Percentiles rank a stretch among this genome's conserved stretches.
phyloP scores from a whole-genome alignment of 2,797 vertebrate species.

The Labeo calbasu region DNA sequence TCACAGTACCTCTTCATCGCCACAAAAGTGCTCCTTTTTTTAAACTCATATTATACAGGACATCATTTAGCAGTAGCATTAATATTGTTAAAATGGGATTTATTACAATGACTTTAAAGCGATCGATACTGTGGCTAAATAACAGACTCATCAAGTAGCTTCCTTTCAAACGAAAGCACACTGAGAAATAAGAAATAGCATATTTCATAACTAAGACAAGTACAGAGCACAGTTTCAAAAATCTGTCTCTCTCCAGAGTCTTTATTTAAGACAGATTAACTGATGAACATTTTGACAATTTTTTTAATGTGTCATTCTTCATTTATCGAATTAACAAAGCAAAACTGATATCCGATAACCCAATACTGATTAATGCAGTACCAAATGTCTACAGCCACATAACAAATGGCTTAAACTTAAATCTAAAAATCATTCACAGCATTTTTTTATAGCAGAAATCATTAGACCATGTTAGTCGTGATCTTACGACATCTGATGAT shows the following conservation, averaged over 20 bases:
- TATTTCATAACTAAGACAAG: not conserved
- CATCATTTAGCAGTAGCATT: not conserved
- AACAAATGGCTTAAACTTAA: not conserved
- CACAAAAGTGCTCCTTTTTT: conserved; percentile 19
- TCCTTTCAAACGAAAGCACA: conserved; percentile 1
- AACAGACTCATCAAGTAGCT: not conserved
- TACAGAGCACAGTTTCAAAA: not conserved
- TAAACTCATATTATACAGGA: conserved; percentile 9
- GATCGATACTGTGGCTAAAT: not conserved
- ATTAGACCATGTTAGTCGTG: not conserved
- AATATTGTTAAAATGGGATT: conserved; percentile 15
- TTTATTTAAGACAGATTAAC: not conserved
- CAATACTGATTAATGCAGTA: not conserved
- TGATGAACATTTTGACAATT: not conserved
- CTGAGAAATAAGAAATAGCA: not conserved
- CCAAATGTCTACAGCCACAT: not conserved
- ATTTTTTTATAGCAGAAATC: not conserved
- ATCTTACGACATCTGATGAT: not conserved
- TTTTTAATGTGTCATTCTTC: not conserved
- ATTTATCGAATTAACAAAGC: not conserved
- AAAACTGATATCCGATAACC: not conserved
- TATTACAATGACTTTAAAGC: conserved; percentile 8
- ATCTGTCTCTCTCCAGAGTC: not conserved
- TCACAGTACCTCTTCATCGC: not conserved
- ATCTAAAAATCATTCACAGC: not conserved